A percentile compares a stretch with the other conserved stretches of the same genome.
phyloP scores from a whole-genome alignment of 2,113 vertebrate species.

The Calyptommatus sinebrachiatus region DNA sequence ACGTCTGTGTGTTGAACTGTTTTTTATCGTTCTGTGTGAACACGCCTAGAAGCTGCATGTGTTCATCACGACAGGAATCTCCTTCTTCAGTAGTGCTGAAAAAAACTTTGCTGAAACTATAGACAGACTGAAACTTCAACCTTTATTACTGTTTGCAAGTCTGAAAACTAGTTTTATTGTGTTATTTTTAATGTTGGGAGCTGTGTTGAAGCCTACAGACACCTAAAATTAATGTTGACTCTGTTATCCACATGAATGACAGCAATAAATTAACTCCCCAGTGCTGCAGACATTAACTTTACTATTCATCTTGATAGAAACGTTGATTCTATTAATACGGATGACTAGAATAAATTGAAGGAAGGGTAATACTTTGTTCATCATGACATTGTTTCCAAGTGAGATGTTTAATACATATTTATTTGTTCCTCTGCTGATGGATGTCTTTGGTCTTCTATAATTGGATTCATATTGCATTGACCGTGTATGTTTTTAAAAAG shows the following conservation, averaged over 20 bases:
- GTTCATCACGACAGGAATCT: too few relatives aligned
- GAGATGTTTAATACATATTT: conserved; percentile 17
- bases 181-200: conserved; percentile 19
- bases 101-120: too few relatives aligned
- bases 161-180: background rate
- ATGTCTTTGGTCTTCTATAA: conserved; percentile 13
- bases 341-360: conserved; percentile 23
- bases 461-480: conserved; percentile 9
- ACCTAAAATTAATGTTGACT: conserved; percentile 37
- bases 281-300: conserved; percentile 30
- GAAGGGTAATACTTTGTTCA: background rate
- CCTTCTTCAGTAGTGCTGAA: too few relatives aligned
- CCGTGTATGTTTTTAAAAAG: background rate
- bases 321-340: conserved; percentile 25
- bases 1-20: too few relatives aligned
- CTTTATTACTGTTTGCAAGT: background rate
- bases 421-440: conserved; percentile 36
- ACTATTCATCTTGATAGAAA: conserved; percentile 19
- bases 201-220: conserved; percentile 15
- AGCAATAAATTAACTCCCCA: conserved; percentile 37
- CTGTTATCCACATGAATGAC: conserved; percentile 32
- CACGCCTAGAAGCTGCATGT: too few relatives aligned
- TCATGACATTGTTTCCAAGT: conserved; percentile 30
- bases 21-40: too few relatives aligned
- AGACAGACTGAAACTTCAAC: background rate